These are phyloP conservation scores for Gnathonemus echidnorhynchus DNA, from an alignment of 2,113 vertebrate species.

Conservation along the genomic window DNA sequence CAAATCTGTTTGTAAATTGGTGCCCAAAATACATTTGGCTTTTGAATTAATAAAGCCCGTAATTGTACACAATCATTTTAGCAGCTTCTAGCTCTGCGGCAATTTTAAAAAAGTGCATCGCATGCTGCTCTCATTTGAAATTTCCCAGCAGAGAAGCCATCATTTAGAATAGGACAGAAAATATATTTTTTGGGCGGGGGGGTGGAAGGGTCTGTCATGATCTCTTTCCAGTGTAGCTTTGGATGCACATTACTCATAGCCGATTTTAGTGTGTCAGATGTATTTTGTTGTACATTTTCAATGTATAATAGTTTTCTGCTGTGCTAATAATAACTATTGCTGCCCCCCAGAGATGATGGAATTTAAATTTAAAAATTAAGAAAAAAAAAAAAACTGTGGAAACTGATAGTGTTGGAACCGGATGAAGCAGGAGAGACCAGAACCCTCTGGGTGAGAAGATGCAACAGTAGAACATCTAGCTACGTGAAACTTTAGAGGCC, in stretches of 20 bases:
- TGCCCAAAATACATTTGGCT: constrained; percentile 2
- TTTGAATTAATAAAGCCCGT: not conserved
- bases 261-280: not conserved
- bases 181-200: not conserved
- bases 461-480: constrained; percentile 19
- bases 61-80: not conserved
- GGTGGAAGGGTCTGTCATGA: not conserved
- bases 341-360: constrained; percentile 15
- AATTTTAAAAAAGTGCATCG: not conserved
- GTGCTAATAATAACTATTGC: not conserved
- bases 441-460: not conserved
- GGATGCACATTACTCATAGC: no score
- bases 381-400: not conserved
- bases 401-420: constrained; percentile 19
- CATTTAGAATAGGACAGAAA: not conserved
- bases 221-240: not conserved
- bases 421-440: constrained; percentile 2
- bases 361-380: constrained; percentile 10
- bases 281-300: not conserved
- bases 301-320: not conserved
- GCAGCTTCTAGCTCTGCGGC: not conserved
- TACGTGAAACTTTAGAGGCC: constrained; percentile 36
- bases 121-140: not conserved
- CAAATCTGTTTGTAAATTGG: not conserved
- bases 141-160: not conserved